These are phyloP conservation scores for Petrosia ficiformis DNA, from an alignment of 37 sponge, comb jelly and placozoan species.

Conservation along the genomic window DNA sequence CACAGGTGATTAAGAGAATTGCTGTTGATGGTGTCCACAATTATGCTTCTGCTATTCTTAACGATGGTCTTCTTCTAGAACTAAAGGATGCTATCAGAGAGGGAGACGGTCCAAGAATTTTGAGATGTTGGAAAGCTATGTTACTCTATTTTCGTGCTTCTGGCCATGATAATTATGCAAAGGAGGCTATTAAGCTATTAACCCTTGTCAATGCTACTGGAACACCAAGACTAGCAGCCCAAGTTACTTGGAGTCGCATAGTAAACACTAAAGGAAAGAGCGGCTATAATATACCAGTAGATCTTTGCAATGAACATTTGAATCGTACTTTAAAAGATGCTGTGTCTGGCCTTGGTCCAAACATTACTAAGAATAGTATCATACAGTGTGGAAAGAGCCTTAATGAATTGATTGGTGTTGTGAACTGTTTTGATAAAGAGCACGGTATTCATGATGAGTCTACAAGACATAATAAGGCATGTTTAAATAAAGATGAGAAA, in stretches of 20 bases:
- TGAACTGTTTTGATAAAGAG: slow-evolving; percentile 20
- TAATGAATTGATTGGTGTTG: slow-evolving; percentile 7
- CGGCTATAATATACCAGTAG: slow-evolving; percentile 46
- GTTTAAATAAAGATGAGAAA: slow-evolving; percentile 15
- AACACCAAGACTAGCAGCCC: slow-evolving; percentile 31
- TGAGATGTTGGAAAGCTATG: slow-evolving; percentile 55
- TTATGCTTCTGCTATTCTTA: slow-evolving; percentile 20
- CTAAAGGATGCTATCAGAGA: slow-evolving; percentile 42
- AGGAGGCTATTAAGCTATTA: slow-evolving; percentile 19
- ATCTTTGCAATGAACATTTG: slow-evolving; percentile 44
- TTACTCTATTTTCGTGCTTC: slow-evolving; percentile 28
- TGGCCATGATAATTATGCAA: slow-evolving; percentile 27
- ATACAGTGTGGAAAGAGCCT: slow-evolving; percentile 27
- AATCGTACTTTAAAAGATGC: slow-evolving; percentile 35
- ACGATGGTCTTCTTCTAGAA: slow-evolving; percentile 47
- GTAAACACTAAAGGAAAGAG: slow-evolving; percentile 24
- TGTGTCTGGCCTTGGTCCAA: slow-evolving; percentile 41
- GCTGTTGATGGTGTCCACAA: slow-evolving; percentile 25
- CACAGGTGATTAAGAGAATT: background rate
- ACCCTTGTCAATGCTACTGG: slow-evolving; percentile 21
- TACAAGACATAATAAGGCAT: background rate
- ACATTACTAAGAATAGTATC: slow-evolving; percentile 25
- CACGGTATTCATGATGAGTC: slow-evolving; percentile 3
- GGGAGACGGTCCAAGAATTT: slow-evolving; percentile 38
- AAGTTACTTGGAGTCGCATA: slow-evolving; percentile 34